phyloP scores from a whole-genome alignment of 2,888 invertebrate species.

The Scelioninae gen. 2 region DNA sequence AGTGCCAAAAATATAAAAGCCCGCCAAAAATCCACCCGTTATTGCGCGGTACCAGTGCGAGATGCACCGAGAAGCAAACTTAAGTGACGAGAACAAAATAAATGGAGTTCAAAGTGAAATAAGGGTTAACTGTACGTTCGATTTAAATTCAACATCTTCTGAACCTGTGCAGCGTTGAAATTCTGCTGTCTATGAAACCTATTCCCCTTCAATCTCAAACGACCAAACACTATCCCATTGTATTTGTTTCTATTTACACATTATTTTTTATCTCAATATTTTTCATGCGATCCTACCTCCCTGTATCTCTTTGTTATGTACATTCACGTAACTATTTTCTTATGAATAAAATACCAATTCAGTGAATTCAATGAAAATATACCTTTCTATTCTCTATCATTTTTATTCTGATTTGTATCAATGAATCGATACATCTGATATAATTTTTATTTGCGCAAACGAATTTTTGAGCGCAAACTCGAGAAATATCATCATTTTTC shows the following conservation, averaged over 20 bases:
- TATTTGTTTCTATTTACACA: conserved; percentile 24
- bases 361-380: conserved; percentile 49
- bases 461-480: conserved; percentile 67
- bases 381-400: conserved; percentile 28
- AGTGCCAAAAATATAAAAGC: conserved; percentile 76
- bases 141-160: too few relatives aligned
- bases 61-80: conserved; percentile 64
- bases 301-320: conserved; percentile 40
- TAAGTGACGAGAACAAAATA: conserved; percentile 47
- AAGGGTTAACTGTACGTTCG: conserved; percentile 66
- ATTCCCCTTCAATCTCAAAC: conserved; percentile 61
- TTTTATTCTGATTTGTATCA: conserved; percentile 19
- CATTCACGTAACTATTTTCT: conserved; percentile 26
- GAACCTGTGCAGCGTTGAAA: too few relatives aligned
- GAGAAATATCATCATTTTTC: conserved; percentile 45
- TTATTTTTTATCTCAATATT: conserved; percentile 47
- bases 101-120: conserved; percentile 31
- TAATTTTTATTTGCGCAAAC: conserved; percentile 63
- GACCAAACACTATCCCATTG: conserved; percentile 60
- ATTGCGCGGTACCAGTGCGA: conserved; percentile 68
- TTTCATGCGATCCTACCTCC: conserved; percentile 36
- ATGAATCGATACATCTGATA: neutral
- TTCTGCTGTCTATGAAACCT: conserved; percentile 66
- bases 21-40: conserved; percentile 72
- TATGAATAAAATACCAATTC: conserved; percentile 37